phyloP scores from a whole-genome alignment of 2,888 invertebrate genomes.

The Philereme transversata region DNA sequence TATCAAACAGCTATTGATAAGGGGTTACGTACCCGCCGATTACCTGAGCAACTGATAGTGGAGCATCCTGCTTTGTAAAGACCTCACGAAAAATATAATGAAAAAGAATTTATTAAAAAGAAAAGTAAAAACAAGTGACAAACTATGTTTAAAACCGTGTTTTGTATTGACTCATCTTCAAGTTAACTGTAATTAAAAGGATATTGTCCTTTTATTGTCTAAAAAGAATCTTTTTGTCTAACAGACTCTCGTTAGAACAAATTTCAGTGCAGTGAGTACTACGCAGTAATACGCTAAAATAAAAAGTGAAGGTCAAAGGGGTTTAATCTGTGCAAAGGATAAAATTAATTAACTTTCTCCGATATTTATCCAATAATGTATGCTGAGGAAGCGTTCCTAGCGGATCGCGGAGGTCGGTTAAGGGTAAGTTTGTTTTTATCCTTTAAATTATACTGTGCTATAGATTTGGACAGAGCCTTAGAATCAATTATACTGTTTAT shows the following conservation, averaged over 20 bases:
- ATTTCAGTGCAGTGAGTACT: constrained; percentile 19
- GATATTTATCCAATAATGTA: constrained; percentile 45
- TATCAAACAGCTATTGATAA: constrained; percentile 37
- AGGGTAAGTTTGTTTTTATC: constrained; percentile 49
- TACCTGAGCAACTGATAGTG: constrained; percentile 29
- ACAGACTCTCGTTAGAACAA: constrained; percentile 17
- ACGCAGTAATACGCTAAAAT: neutral
- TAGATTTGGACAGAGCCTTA: too few species aligned
- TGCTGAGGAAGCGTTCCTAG: constrained; percentile 69
- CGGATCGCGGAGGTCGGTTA: constrained; percentile 58
- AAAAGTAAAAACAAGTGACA: constrained; percentile 4
- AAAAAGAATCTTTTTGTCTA: too few species aligned
- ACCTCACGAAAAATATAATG: neutral
- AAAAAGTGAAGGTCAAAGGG: constrained; percentile 2
- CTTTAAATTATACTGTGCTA: too few species aligned
- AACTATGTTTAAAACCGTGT: constrained; percentile 12
- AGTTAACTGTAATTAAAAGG: constrained; percentile 38
- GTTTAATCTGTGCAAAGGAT: neutral
- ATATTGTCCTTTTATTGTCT: constrained; percentile 37
- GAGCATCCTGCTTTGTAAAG: constrained; percentile 18
- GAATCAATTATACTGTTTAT: too few species aligned
- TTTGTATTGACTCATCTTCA: constrained; percentile 19
- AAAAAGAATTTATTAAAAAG: neutral
- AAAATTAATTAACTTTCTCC: too few species aligned
- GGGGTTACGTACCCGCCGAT: constrained; percentile 17